phyloP scores from a whole-genome alignment of 2,888 invertebrate species.

The Acleris laterana region DNA sequence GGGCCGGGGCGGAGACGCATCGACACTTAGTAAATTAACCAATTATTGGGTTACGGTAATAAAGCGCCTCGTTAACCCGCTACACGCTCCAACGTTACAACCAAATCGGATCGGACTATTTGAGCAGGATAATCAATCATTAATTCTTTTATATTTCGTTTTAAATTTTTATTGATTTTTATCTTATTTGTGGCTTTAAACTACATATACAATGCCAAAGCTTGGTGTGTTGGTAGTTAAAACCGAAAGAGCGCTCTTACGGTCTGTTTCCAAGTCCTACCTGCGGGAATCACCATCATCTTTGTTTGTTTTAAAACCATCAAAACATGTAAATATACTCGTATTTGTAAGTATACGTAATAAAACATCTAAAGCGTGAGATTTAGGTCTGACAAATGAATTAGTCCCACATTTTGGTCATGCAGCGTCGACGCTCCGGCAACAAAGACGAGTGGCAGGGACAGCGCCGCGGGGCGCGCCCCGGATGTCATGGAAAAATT shows the following conservation, averaged over 20 bases:
- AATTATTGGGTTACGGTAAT: conserved; percentile 34
- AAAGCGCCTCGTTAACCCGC: conserved; percentile 26
- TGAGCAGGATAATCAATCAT: not conserved
- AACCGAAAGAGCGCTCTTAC: too few relatives aligned
- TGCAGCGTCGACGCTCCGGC: conserved; percentile 49
- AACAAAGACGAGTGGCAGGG: conserved; percentile 54
- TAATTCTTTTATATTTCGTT: too few relatives aligned
- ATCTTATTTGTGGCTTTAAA: too few relatives aligned
- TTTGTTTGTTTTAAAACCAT: too few relatives aligned
- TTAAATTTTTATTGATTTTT: too few relatives aligned
- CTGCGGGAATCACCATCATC: too few relatives aligned
- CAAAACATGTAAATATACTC: too few relatives aligned
- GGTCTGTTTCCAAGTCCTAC: too few relatives aligned
- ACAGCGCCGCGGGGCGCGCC: conserved; percentile 61
- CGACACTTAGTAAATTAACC: conserved; percentile 38
- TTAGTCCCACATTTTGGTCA: conserved; percentile 44
- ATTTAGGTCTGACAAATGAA: conserved; percentile 35
- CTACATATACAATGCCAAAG: too few relatives aligned
- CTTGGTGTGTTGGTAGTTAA: too few relatives aligned
- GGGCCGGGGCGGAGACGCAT: conserved; percentile 24
- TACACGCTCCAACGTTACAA: conserved; percentile 1
- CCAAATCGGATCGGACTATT: not conserved
- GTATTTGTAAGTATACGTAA: too few relatives aligned
- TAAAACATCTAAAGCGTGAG: conserved; percentile 5
- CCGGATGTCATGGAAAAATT: conserved; percentile 79